Percentiles rank a stretch among this genome's conserved stretches.
These are phyloP conservation scores for Erebia aethiops DNA, from an alignment of 2,888 invertebrate genomes.

Conservation along the genomic window DNA sequence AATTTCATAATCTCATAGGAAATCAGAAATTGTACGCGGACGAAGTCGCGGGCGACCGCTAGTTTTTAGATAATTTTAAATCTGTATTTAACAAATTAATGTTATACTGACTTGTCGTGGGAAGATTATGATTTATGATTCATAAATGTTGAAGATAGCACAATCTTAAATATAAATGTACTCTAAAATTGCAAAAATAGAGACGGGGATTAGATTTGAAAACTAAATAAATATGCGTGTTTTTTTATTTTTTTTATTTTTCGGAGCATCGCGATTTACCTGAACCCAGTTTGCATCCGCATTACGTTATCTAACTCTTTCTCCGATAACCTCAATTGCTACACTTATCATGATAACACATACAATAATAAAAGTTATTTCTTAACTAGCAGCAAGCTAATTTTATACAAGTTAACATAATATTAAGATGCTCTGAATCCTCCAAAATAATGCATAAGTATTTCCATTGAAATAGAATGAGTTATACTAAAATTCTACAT, in stretches of 20 bases:
- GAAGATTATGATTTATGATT: too few relatives aligned
- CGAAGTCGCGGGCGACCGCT: too few relatives aligned
- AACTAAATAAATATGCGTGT: background rate
- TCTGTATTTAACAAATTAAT: too few relatives aligned
- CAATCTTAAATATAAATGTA: too few relatives aligned
- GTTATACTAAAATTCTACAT: too few relatives aligned
- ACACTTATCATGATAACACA: background rate
- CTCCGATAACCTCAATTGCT: conserved; percentile 14
- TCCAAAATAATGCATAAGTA: background rate
- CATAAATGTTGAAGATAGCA: too few relatives aligned
- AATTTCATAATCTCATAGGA: too few relatives aligned
- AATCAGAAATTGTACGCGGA: too few relatives aligned
- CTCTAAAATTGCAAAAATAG: background rate
- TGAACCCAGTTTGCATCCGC: background rate
- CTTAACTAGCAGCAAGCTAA: too few relatives aligned
- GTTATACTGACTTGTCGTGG: too few relatives aligned
- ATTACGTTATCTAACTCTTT: conserved; percentile 9
- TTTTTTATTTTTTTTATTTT: background rate
- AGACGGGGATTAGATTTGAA: background rate
- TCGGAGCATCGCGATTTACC: background rate
- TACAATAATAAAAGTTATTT: background rate
- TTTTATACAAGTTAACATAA: background rate
- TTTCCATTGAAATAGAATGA: too few relatives aligned
- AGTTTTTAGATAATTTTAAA: too few relatives aligned
- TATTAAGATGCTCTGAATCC: background rate